These are phyloP conservation scores for Pyrrhia umbra DNA, from an alignment of 2,888 invertebrate species.

Conservation along the genomic window DNA sequence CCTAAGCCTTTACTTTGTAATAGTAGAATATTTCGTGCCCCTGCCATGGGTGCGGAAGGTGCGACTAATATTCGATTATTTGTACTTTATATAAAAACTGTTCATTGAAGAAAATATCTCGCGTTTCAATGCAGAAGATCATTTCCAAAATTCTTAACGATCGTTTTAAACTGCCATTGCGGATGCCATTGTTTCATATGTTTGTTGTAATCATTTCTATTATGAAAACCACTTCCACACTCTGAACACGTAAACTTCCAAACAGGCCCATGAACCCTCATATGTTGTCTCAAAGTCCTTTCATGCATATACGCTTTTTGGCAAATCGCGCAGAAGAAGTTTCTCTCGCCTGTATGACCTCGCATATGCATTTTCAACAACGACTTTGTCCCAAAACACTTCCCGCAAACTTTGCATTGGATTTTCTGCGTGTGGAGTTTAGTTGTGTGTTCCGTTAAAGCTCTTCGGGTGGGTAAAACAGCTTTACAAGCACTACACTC, in stretches of 20 bases:
- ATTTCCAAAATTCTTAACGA: constrained; percentile 75
- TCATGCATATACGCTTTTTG: constrained; percentile 86
- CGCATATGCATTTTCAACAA: constrained; percentile 82
- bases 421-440: constrained; percentile 83
- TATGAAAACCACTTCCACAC: constrained; percentile 81
- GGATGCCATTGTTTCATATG: constrained; percentile 87
- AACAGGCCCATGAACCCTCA: constrained; percentile 79
- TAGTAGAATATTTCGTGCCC: background rate
- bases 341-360: constrained; percentile 83
- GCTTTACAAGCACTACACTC: constrained; percentile 82
- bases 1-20: too few relatives aligned
- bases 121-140: constrained; percentile 59
- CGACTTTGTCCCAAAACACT: constrained; percentile 83
- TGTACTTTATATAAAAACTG: constrained; percentile 6
- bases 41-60: too few relatives aligned
- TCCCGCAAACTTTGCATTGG: constrained; percentile 83
- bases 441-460: constrained; percentile 84
- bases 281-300: constrained; percentile 83
- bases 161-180: constrained; percentile 79
- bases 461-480: constrained; percentile 78
- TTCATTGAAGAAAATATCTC: background rate
- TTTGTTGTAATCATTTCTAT: constrained; percentile 81
- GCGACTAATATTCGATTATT: background rate
- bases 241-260: constrained; percentile 81
- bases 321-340: constrained; percentile 81